These are phyloP conservation scores for Butorides virescens DNA, from an alignment of 2,113 vertebrate genomes.

Conservation along the genomic window DNA sequence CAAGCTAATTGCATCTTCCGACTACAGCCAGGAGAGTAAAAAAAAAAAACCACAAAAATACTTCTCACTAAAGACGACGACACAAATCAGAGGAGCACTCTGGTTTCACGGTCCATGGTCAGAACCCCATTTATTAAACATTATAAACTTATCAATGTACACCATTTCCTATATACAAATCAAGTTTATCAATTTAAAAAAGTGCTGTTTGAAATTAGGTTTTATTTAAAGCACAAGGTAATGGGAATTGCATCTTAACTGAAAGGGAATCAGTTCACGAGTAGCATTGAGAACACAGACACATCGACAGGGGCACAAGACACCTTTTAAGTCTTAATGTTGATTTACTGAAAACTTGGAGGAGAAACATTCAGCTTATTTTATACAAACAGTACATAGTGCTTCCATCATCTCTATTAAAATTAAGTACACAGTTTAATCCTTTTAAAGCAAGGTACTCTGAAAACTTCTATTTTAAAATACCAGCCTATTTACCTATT, in stretches of 20 bases:
- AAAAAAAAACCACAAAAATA: background rate
- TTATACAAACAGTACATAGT: background rate
- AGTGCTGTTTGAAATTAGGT: conserved; percentile 50
- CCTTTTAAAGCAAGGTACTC: conserved; percentile 4
- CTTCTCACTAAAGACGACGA: background rate
- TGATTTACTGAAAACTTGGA: background rate
- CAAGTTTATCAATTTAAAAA: conserved; percentile 41
- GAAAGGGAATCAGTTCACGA: background rate
- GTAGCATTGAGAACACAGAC: background rate
- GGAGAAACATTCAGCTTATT: background rate
- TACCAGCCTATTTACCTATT: background rate
- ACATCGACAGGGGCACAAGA: background rate
- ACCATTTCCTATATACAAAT: conserved; percentile 66
- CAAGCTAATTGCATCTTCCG: background rate
- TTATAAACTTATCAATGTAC: conserved; percentile 67
- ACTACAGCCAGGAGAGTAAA: background rate
- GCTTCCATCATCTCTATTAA: background rate
- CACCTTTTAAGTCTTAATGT: background rate
- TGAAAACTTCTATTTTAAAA: conserved; percentile 14
- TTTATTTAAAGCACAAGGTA: conserved; percentile 36
- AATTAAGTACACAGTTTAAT: background rate
- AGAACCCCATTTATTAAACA: conserved; percentile 64
- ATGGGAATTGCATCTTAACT: conserved; percentile 4
- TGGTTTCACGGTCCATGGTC: background rate
- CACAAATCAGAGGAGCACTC: background rate